Evolutionary conservation across 2,797 vertebrate genomes (phyloP), one percentile per base, ranked within the genome.

Genomic region (Poliocrania exsul): DNA sequence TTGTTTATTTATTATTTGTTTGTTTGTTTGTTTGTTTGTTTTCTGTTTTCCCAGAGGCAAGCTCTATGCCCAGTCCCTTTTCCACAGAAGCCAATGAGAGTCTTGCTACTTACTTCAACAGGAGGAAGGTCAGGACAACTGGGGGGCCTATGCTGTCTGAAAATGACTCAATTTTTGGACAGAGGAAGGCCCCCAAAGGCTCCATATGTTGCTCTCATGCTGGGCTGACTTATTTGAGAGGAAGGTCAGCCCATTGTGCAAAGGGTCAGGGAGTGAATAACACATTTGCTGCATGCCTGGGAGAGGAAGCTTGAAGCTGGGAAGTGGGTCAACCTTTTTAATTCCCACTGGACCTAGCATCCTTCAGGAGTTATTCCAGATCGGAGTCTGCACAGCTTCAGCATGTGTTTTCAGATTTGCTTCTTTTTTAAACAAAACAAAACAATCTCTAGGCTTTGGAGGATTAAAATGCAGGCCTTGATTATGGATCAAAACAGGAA

Each of bases 141-240:
- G 74, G 16, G 47, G 38, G 13, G 78, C 60, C 57, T 81, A 31
- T 35, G 49, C 42, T 86, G 73, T 66, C 80, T 95, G 77, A 88
- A 92, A 95, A 91, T 89, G 57, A 92, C 53, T 86, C 67, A 60
- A 44, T 35, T 92, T 93, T 86, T 86, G 92, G 91, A 85, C n/a
- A 90, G 47, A 60, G 26, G 24, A 90, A 75, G 61, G 46, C 29
- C 66, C 64, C 66, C 56, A 65, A 94, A 54, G 26, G 20, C 53
- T 81, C 75, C 75, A 49, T 82, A 70, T 79, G 44, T 82, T 96
- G 47, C 44, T 93, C 64, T 92, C 66, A 81, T 50, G 47, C 57
- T 86, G 60, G 71, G 60, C 38, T 96, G 87, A 95, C 87, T 87
- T 89, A 51, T 91, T 29, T 86, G 40, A 88, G 38, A 18, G 31